Evolutionary conservation across 2,797 vertebrate genomes (phyloP), one percentile per base, ranked within the genome.

Genomic region (Rhynchonycteris naso): DNA sequence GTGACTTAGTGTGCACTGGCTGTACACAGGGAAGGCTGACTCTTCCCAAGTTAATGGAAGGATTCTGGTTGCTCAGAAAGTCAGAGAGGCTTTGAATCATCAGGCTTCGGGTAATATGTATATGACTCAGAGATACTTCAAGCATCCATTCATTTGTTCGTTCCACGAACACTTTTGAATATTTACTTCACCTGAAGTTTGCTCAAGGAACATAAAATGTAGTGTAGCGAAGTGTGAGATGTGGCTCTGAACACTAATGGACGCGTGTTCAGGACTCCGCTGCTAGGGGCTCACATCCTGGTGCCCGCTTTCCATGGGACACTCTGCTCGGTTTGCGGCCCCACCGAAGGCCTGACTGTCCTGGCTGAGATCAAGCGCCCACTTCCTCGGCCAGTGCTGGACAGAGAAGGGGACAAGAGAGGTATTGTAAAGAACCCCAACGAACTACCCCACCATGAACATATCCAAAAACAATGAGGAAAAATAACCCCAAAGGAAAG

Each of bases 101-200:
- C 47, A 68, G 26, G 22, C 26, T 80, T 63, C 61, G 5, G 15
- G 7, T 30, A 72, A 63, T 26, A 50, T n/a, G n/a, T n/a, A n/a
- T 13, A n/a, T 19, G 52, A 74, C 56, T 22, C 30, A 65, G 14
- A 1, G 11, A 35, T 19, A 22, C 11, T 33, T 5, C 30, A 21
- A n/a, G 43, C 61, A 78, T 94, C 75, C 85, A 12, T 54, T 72
- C 61, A 38, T n/a, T 75, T 50, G 26, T 65, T 79, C 52, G 50
- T 92, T 61, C 66, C 28, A 28, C 82, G n/a, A 43, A 56, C 54
- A 72, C 15, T 79, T 28, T 59, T 52, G 30, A 65, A 61, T 7
- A 68, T 3, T 22, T 72, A 6, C 7, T 58, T 76, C 65, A 47
- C 0, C 18, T 69, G 24, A 12, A 80, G 75, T 75, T 81, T 81